phyloP scores from a whole-genome alignment of 2,797 vertebrate species.

The Telmatherina bonti region DNA sequence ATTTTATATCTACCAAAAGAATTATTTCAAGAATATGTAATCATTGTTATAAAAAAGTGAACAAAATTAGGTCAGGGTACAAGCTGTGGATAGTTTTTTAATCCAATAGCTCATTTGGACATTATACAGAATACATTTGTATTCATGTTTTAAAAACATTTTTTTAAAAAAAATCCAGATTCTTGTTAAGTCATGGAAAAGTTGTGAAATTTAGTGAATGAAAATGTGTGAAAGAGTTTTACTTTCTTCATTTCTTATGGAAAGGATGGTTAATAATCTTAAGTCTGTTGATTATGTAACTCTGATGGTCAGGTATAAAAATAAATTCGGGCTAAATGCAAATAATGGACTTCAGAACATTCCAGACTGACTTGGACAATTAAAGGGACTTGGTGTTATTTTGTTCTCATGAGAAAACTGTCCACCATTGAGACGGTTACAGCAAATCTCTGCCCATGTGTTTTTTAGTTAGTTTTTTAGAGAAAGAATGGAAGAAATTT shows the following conservation, averaged over 20 bases:
- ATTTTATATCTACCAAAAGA: background rate
- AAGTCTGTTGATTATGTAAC: background rate
- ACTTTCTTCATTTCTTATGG: background rate
- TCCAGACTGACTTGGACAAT: background rate
- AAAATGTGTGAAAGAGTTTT: background rate
- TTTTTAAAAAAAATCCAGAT: too few species aligned
- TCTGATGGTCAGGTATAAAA: background rate
- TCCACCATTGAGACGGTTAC: background rate
- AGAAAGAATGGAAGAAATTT: background rate
- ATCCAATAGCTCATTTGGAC: too few species aligned
- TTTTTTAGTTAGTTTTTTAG: background rate
- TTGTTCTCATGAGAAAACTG: background rate
- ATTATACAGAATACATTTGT: background rate
- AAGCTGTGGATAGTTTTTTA: background rate
- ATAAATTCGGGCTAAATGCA: background rate
- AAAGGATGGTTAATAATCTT: background rate
- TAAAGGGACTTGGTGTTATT: background rate
- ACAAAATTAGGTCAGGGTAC: background rate
- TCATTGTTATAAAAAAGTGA: background rate
- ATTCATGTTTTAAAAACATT: background rate
- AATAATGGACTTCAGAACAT: background rate
- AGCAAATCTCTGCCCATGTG: background rate
- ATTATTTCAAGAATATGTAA: background rate
- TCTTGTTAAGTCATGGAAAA: too few species aligned
- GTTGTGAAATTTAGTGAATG: too few species aligned